Percentiles rank a stretch among this genome's conserved stretches.
Conservation (phyloP, 1,140 invertebrate species). For the Brachionus asplanchnoidis region DNA sequence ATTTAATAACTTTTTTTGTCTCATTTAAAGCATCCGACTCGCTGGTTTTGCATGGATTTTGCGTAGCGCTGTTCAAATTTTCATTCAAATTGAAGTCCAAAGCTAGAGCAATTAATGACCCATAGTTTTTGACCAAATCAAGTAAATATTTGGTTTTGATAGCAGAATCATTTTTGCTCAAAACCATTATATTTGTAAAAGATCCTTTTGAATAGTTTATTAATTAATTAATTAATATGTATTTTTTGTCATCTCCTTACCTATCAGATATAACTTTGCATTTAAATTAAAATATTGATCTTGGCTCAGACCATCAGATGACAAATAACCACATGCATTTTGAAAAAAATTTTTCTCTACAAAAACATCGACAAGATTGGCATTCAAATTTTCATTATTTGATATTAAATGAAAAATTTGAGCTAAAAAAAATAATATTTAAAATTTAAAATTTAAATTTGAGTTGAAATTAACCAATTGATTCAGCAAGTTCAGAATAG, state of each 20-base stretch:
- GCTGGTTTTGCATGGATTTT: not conserved
- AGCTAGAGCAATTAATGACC: not conserved
- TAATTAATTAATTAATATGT: too few relatives aligned
- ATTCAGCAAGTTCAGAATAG: not conserved
- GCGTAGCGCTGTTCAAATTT: not conserved
- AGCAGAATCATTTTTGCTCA: not conserved
- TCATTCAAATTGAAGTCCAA: not conserved
- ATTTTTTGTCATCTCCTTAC: not conserved
- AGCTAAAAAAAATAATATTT: slow-evolving; percentile 12
- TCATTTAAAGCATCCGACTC: not conserved
- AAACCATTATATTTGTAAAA: not conserved
- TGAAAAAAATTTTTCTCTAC: not conserved
- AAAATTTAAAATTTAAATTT: not conserved
- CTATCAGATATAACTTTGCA: not conserved
- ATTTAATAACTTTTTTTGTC: slow-evolving; percentile 16
- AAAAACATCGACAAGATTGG: not conserved
- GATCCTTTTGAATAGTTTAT: not conserved
- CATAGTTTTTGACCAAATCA: not conserved
- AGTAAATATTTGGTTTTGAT: not conserved
- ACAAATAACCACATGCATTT: not conserved
- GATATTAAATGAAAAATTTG: not conserved
- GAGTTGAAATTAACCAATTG: not conserved
- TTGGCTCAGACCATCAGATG: not conserved
- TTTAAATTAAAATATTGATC: not conserved
- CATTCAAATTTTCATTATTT: not conserved